A percentile compares a stretch with the other conserved stretches of the same genome.
Evolutionary conservation across 1,140 invertebrate genomes (phyloP).

Genomic region (Druon quercuslanigerum): DNA sequence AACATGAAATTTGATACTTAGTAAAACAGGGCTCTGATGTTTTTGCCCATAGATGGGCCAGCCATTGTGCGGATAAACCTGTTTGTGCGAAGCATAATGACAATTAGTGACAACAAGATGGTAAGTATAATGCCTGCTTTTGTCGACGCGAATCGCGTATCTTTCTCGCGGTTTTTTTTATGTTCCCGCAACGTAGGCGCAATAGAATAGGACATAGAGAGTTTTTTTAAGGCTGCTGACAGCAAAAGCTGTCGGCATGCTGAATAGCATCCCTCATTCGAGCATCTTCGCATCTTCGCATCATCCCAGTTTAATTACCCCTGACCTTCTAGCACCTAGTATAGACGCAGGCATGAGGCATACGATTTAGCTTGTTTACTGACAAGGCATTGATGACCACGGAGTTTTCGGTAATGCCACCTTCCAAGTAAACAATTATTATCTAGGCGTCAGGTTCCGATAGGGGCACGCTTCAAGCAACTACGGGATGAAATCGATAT

Average conservation of each 20-base stretch:
- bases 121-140: slow-evolving; percentile 81
- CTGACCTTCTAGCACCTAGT: slow-evolving; percentile 63
- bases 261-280: slow-evolving; percentile 44
- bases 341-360: slow-evolving; percentile 70
- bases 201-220: slow-evolving; percentile 54
- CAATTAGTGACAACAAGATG: slow-evolving; percentile 99
- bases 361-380: slow-evolving; percentile 63
- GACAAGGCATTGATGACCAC: slow-evolving; percentile 38
- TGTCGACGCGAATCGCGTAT: slow-evolving; percentile 54
- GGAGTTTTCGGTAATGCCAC: slow-evolving; percentile 36
- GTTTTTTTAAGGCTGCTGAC: slow-evolving; percentile 37
- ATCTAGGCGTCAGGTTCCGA: background rate
- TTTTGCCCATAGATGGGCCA: slow-evolving; percentile 88
- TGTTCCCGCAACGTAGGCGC: slow-evolving; percentile 57
- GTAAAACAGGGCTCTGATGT: slow-evolving; percentile 73
- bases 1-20: slow-evolving; percentile 59
- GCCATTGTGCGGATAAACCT: slow-evolving; percentile 96
- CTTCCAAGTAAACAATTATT: slow-evolving; percentile 25
- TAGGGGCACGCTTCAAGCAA: slow-evolving; percentile 5
- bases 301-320: slow-evolving; percentile 47
- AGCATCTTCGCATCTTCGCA: slow-evolving; percentile 53
- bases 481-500: slow-evolving; percentile 6
- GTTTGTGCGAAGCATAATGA: slow-evolving; percentile 96
- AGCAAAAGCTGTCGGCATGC: slow-evolving; percentile 36
- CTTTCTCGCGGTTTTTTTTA: slow-evolving; percentile 57